These are phyloP conservation scores for Acarapis woodi DNA, from an alignment of 1,140 invertebrate species.

Conservation along the genomic window DNA sequence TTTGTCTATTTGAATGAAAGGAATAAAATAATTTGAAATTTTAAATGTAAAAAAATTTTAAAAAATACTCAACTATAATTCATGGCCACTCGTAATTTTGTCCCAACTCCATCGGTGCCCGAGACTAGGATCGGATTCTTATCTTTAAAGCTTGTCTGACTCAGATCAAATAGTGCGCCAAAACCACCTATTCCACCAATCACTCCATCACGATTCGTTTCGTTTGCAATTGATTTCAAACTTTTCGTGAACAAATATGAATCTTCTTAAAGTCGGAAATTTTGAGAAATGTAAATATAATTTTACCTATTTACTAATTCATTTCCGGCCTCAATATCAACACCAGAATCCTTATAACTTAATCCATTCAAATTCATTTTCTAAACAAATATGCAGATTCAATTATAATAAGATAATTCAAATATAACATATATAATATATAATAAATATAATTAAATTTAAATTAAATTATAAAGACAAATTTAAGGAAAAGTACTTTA, in stretches of 20 bases:
- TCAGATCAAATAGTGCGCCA: conserved; percentile 62
- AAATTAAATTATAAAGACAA: too few species aligned
- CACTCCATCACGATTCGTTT: conserved; percentile 27
- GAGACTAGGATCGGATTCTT: conserved; percentile 71
- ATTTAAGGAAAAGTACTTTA: too few species aligned
- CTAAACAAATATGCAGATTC: too few species aligned
- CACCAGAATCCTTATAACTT: conserved; percentile 72
- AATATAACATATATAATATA: too few species aligned
- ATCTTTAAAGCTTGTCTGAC: conserved; percentile 27
- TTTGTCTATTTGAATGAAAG: too few species aligned
- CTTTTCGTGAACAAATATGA: too few species aligned
- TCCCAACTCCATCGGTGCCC: conserved; percentile 86
- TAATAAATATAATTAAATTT: too few species aligned
- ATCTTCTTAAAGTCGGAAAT: too few species aligned
- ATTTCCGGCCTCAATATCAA: conserved; percentile 73
- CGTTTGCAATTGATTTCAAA: conserved; percentile 40
- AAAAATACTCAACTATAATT: too few species aligned
- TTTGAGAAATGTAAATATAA: too few species aligned
- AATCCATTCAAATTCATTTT: conserved; percentile 28
- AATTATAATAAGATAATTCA: too few species aligned
- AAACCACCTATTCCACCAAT: conserved; percentile 60
- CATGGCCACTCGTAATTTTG: conserved; percentile 48
- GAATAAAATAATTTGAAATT: too few species aligned
- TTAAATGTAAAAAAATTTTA: conserved; percentile 19
- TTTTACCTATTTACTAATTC: conserved; percentile 35